A percentile compares a stretch with the other conserved stretches of the same genome.
These are phyloP conservation scores for Bombus balteatus DNA, from an alignment of 1,140 invertebrate genomes.

Conservation along the genomic window DNA sequence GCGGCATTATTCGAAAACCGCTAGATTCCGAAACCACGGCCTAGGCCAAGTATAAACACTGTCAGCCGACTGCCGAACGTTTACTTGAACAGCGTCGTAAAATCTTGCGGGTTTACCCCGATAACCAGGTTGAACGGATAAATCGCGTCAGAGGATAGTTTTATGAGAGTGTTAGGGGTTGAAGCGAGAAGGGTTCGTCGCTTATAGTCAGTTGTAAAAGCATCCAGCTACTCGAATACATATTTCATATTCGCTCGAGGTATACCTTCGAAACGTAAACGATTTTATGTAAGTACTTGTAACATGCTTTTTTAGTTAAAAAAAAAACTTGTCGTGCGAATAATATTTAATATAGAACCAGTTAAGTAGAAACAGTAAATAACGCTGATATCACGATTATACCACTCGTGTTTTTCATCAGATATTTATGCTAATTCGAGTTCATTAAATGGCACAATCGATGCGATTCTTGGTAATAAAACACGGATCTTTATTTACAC, in stretches of 20 bases:
- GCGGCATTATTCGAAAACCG: constrained; percentile 31
- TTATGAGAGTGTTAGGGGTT: neutral
- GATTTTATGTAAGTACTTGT: no score
- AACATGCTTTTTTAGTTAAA: neutral
- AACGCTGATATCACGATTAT: neutral
- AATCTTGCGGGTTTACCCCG: neutral
- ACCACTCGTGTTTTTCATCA: neutral
- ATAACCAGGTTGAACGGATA: neutral
- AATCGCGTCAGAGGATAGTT: neutral
- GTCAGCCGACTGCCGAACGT: neutral
- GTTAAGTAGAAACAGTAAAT: neutral
- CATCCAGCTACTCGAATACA: neutral
- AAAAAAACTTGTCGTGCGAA: neutral
- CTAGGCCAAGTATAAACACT: constrained; percentile 13
- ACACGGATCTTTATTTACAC: no score
- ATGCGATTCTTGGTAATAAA: neutral
- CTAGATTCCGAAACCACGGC: constrained; percentile 41
- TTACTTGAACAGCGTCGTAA: constrained; percentile 12
- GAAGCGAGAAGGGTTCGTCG: neutral
- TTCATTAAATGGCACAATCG: neutral
- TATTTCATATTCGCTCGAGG: neutral
- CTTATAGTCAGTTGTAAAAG: neutral
- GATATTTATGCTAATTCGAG: neutral
- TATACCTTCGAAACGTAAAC: no score
- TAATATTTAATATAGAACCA: neutral